These are phyloP conservation scores for Colletes latitarsis DNA, from an alignment of 1,140 invertebrate genomes.

Conservation along the genomic window DNA sequence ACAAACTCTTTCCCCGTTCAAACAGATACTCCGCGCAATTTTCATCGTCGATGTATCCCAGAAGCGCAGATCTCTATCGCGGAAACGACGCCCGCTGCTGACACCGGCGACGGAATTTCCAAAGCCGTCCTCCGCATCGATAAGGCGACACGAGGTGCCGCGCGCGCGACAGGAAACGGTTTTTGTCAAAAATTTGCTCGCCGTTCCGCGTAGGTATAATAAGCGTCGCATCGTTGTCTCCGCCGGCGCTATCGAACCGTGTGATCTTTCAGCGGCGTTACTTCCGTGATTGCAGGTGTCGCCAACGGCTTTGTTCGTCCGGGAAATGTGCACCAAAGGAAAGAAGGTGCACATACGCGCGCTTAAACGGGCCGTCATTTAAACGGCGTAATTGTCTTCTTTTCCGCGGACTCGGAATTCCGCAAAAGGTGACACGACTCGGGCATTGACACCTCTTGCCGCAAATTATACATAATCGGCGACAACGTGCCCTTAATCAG, in stretches of 20 bases:
- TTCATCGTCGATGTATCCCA: too few relatives aligned
- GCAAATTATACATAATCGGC: slow-evolving; percentile 58
- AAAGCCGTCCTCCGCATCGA: too few relatives aligned
- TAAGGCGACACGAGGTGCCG: too few relatives aligned
- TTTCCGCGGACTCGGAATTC: slow-evolving; percentile 13
- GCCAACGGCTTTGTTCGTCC: slow-evolving; percentile 19
- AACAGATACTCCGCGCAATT: neutral
- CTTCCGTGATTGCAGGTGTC: slow-evolving; percentile 38
- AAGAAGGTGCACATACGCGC: neutral
- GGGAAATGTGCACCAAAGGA: neutral
- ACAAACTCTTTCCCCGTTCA: neutral
- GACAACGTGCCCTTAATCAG: too few relatives aligned
- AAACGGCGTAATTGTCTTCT: neutral
- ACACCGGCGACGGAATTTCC: too few relatives aligned
- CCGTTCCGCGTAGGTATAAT: too few relatives aligned
- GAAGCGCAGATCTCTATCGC: too few relatives aligned
- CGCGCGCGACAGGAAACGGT: too few relatives aligned
- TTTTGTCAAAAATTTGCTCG: too few relatives aligned
- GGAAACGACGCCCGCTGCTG: too few relatives aligned
- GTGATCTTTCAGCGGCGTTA: slow-evolving; percentile 12
- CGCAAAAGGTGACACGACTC: neutral
- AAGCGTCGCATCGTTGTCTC: neutral
- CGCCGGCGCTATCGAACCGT: slow-evolving; percentile 13
- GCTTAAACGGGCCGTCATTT: neutral
- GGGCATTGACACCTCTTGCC: slow-evolving; percentile 5